Percentiles rank a stretch among this genome's conserved stretches.
Evolutionary conservation across 2,797 vertebrate species (phyloP).

Genomic region (Dermochelys coriacea): DNA sequence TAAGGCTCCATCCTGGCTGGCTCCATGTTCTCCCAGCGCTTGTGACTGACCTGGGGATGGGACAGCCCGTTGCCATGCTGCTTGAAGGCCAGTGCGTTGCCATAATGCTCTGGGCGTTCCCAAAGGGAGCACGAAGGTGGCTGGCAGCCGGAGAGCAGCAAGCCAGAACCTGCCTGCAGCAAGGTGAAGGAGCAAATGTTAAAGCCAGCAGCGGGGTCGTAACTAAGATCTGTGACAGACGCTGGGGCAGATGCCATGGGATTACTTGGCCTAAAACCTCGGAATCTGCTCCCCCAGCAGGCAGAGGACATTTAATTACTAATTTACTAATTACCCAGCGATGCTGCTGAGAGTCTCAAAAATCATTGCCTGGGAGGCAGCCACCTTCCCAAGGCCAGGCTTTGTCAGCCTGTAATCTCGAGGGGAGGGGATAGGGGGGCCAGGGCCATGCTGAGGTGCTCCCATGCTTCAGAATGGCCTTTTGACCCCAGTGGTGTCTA

Average conservation of each 20-base stretch:
- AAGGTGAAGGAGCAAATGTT: slow-evolving; percentile 32
- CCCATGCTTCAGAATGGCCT: rapidly evolving
- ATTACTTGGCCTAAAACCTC: slow-evolving; percentile 81
- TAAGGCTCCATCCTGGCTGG: background rate
- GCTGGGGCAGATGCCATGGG: slow-evolving; percentile 80
- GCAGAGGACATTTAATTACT: slow-evolving; percentile 78
- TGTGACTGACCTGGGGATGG: background rate
- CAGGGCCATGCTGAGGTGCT: background rate
- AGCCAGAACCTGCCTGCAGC: background rate
- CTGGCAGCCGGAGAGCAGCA: rapidly evolving
- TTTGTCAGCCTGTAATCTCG: background rate
- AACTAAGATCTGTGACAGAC: slow-evolving; percentile 69
- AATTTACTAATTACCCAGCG: slow-evolving; percentile 81
- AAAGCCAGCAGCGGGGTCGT: background rate
- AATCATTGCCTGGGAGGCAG: background rate
- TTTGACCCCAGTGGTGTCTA: background rate
- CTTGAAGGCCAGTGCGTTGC: background rate
- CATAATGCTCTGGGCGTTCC: background rate
- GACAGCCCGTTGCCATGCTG: background rate
- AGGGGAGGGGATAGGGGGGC: rapidly evolving
- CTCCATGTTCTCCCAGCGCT: background rate
- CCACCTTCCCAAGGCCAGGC: background rate
- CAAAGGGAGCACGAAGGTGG: rapidly evolving
- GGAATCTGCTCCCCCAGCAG: slow-evolving; percentile 68
- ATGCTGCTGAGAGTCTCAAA: background rate